Evolutionary conservation across 2,113 vertebrate species (phyloP).

Genomic region (Petroica traversi): DNA sequence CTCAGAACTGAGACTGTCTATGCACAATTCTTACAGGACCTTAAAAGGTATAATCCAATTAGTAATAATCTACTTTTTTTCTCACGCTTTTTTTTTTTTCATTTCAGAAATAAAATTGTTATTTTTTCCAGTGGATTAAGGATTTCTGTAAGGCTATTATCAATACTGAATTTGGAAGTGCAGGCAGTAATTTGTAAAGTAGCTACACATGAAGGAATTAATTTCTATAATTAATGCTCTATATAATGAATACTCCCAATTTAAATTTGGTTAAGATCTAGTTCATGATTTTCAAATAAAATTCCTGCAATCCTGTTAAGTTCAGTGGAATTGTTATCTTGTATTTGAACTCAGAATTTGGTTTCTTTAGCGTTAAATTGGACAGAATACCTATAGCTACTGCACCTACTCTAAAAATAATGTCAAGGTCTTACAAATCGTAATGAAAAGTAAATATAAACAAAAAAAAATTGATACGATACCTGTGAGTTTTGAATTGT

Average conservation of each 20-base stretch:
- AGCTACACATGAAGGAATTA: not conserved
- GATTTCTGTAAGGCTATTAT: not conserved
- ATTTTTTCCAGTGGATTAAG: not conserved
- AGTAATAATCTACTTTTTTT: not conserved
- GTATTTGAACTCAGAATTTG: not conserved
- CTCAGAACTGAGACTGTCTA: not conserved
- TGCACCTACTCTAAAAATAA: not conserved
- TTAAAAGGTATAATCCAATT: not conserved
- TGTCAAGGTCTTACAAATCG: not conserved
- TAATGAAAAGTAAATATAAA: not conserved
- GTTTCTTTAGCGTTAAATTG: not conserved
- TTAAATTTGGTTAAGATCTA: not conserved
- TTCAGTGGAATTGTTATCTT: not conserved
- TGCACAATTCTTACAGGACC: not conserved
- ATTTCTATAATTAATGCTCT: not conserved
- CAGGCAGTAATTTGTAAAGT: not conserved
- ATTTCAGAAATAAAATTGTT: not conserved
- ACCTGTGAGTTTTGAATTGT: not conserved
- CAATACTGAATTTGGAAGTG: not conserved
- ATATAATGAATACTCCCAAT: not conserved
- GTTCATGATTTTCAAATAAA: not conserved
- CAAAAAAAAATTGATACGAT: not conserved
- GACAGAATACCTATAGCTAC: not conserved
- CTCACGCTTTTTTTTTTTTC: not conserved
- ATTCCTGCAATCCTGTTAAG: not conserved